Evolutionary conservation across 2,797 vertebrate genomes (phyloP).

Genomic region (Botia almorhae): DNA sequence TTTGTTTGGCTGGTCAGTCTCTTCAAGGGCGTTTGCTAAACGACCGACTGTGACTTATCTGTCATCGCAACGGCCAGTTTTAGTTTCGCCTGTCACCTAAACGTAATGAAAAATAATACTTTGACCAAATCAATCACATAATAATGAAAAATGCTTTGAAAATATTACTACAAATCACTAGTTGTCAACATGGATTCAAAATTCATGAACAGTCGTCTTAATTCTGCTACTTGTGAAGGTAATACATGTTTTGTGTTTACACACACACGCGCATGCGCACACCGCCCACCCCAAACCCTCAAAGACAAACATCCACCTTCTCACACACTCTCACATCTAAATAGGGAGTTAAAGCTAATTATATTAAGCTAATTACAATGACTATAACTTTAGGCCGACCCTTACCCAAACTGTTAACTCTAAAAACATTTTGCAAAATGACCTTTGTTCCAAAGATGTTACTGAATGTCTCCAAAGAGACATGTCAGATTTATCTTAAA

Average conservation of each 20-base stretch:
- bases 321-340: not conserved
- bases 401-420: too few species aligned
- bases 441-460: too few species aligned
- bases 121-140: not conserved
- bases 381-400: too few species aligned
- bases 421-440: too few species aligned
- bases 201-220: not conserved
- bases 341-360: not conserved
- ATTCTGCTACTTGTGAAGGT: not conserved
- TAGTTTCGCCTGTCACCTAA: conserved; percentile 31
- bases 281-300: not conserved
- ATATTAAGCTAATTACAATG: too few species aligned
- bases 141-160: conserved; percentile 1
- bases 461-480: too few species aligned
- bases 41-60: conserved; percentile 49
- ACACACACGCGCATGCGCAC: not conserved
- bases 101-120: conserved; percentile 36
- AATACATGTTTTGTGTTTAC: conserved; percentile 15
- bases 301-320: conserved; percentile 14
- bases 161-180: not conserved
- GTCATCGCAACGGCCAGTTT: conserved; percentile 32
- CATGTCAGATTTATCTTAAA: not conserved
- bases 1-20: conserved; percentile 55
- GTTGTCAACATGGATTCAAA: not conserved
- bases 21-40: conserved; percentile 61